Conservation (phyloP, 2,888 invertebrate species). For the Catocala nupta region DNA sequence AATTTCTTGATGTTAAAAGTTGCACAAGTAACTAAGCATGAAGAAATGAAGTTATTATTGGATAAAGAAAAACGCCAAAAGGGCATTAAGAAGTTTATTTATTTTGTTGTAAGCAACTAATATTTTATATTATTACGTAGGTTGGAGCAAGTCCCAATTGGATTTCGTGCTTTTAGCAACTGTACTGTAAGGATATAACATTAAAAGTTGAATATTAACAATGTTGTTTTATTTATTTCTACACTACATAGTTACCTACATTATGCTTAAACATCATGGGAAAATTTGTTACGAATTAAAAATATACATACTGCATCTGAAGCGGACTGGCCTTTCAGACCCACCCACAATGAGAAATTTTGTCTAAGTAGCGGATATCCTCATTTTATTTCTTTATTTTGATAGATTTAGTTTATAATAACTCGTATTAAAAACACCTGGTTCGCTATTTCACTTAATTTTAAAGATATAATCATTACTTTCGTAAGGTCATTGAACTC, state of each 20-base stretch:
- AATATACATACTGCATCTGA: too few relatives aligned
- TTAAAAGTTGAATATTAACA: slow-evolving; percentile 72
- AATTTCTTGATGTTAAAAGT: slow-evolving; percentile 82
- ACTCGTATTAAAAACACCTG: too few relatives aligned
- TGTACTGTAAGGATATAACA: slow-evolving; percentile 78
- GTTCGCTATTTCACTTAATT: too few relatives aligned
- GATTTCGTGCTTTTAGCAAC: slow-evolving; percentile 81
- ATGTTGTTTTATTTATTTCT: slow-evolving; percentile 48
- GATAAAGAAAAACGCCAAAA: slow-evolving; percentile 72
- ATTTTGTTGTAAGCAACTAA: slow-evolving; percentile 85
- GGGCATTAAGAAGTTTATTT: slow-evolving; percentile 84
- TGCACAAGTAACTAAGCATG: slow-evolving; percentile 79
- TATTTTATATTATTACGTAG: slow-evolving; percentile 81
- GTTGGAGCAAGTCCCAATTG: slow-evolving; percentile 75
- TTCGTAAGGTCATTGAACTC: too few relatives aligned
- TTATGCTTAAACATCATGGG: too few relatives aligned
- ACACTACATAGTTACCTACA: neutral
- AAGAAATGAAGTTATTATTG: slow-evolving; percentile 79
- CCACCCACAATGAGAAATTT: too few relatives aligned
- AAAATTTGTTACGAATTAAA: too few relatives aligned
- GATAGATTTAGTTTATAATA: too few relatives aligned
- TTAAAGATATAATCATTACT: too few relatives aligned
- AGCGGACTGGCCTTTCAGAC: too few relatives aligned
- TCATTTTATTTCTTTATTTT: too few relatives aligned
- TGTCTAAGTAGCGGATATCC: too few relatives aligned